These are phyloP conservation scores for Noctua janthe DNA, from an alignment of 2,888 invertebrate genomes.

Conservation along the genomic window DNA sequence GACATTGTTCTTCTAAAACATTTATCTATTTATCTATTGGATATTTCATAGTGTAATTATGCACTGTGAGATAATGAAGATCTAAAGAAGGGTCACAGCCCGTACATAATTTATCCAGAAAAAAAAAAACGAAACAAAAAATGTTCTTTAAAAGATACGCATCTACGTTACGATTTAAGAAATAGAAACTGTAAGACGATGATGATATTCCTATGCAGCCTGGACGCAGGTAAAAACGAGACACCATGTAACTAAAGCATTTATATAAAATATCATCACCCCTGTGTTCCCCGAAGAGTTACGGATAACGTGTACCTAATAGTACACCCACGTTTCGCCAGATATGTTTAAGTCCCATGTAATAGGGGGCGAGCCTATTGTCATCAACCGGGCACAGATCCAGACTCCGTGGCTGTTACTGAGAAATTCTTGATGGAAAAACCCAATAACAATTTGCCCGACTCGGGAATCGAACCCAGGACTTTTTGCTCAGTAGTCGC, in stretches of 20 bases:
- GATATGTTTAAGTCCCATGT: too few relatives aligned
- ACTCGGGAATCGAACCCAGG: too few relatives aligned
- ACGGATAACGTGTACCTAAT: too few relatives aligned
- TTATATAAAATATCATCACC: neutral
- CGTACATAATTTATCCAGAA: neutral
- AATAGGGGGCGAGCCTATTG: too few relatives aligned
- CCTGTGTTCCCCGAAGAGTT: neutral
- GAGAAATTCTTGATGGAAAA: too few relatives aligned
- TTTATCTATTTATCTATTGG: neutral
- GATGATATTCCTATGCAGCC: neutral
- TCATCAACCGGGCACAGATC: too few relatives aligned
- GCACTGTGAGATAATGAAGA: neutral
- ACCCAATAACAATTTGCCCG: too few relatives aligned
- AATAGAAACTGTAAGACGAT: neutral
- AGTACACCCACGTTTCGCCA: too few relatives aligned
- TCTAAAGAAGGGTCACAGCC: neutral
- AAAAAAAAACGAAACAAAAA: neutral
- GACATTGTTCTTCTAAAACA: neutral
- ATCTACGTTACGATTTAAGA: neutral
- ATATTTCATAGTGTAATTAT: neutral
- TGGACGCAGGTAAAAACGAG: neutral
- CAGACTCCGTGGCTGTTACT: too few relatives aligned
- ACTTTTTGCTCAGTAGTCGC: too few relatives aligned
- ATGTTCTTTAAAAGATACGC: neutral
- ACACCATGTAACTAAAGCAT: neutral